Base-by-base conservation (phyloP, 1,140 invertebrate genomes). In the Apocrypta bakeri region DNA sequence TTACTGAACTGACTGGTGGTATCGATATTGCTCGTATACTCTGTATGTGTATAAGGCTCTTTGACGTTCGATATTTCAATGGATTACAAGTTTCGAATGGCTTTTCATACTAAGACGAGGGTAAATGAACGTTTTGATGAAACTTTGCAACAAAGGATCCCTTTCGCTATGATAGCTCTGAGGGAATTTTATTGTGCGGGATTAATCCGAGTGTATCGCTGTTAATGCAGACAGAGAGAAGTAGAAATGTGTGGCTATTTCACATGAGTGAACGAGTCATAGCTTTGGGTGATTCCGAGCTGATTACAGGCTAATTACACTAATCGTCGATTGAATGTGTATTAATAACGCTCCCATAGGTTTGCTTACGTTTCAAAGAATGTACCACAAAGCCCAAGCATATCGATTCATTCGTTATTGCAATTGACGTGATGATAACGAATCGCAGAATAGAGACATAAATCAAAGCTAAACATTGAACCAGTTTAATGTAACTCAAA, bases 21-120 rank as follows among this genome's bases (percentile, higher is more conserved):
- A 66, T 66, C 63, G 63, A 56, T 56, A 56, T 56, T 56, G 63
- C 63, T 25, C 63, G 25, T 25, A 25, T 25, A 66, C 48, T 21
- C 17, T 48, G 42, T 48, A 48, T 48, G 14, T 48, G 21, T 17
- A 17, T 48, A 48, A 9, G 27, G 63, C 25, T 2, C 63, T 66
- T 66, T 66, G 63, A 66, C 63, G 63, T 14, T 66, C 25, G 63
- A 29, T 25, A 29, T 29, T 29, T 29, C 63, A 29, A 25, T 29
- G 63, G 24, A 66, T 66, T 66, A 66, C 63, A 66, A 66, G 63
- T 66, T 66, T 66, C 8, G 63, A 66, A 27, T 29, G 63, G 63
- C 63, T 29, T 25, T 66, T 17, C 1, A 2, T 3, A 17, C 42
- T 4, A n/a, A 0, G 48, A 56, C 0, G 48, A n/a, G 48, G 25